Evolutionary conservation across 2,888 invertebrate genomes (phyloP), one percentile per base, ranked within the genome.

Genomic region (Toxonevra muliebris): DNA sequence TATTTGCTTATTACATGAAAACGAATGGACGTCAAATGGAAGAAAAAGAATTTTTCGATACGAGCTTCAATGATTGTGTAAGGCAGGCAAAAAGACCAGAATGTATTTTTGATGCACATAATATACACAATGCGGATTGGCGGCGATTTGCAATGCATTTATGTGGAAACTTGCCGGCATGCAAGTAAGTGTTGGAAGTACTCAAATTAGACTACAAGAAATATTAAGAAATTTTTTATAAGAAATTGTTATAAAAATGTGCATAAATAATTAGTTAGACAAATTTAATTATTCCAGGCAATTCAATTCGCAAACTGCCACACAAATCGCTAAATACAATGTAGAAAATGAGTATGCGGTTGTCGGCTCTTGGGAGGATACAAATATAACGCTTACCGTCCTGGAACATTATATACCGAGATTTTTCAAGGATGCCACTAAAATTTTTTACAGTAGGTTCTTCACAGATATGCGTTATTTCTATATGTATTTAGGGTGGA

Each of bases 361-460:
- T 0, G 94, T 95, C 3, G 94, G 94, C 1, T 92, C 94, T 2
- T 88, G 94, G 17, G 94, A 95, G 80, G 93, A 94, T 76, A 88
- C 94, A 84, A 94, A 94, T 84, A 89, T 91, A 7, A 94, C 94
- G 0, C 86, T 94, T 2, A 67, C 76, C 30, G 74, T 94, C 61
- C 65, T 79, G 67, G 77, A 81, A 65, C 65, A 73, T 40, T 79
- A 81, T 66, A 69, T 80, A 62, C 75, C 75, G 10, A 93, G 89
- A 73, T 94, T 93, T 86, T 94, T 94, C 84, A 85, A 86, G 20
- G 93, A 93, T 50, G 93, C 93, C 1, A 85, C 88, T 9, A 84
- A 89, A 72, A 85, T 93, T 62, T 94, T 93, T 82, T 91, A 90
- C 88, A 91, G 93, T 94, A 83, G 87, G 67, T 70, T 48, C 20